These are phyloP conservation scores for Tryphoninae sp. DNA, from an alignment of 2,888 invertebrate species.

Conservation along the genomic window DNA sequence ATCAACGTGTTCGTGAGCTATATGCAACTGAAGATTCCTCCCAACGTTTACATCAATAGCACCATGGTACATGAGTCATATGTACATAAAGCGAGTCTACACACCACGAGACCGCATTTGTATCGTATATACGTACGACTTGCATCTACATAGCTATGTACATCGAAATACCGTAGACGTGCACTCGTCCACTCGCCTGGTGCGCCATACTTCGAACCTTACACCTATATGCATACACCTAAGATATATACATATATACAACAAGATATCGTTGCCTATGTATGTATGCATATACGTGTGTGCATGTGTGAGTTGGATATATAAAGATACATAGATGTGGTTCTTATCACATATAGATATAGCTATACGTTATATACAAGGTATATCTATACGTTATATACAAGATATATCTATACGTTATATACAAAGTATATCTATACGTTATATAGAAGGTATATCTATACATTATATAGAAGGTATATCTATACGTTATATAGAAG, in stretches of 20 bases:
- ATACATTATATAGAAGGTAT: neutral
- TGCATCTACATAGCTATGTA: neutral
- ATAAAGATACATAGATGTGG: too few species aligned
- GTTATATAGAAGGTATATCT: neutral
- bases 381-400: neutral
- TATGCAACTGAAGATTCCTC: conserved; percentile 25
- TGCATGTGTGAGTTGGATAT: too few species aligned
- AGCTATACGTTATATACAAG: neutral
- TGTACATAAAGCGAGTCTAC: conserved; percentile 12
- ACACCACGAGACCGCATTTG: conserved; percentile 11
- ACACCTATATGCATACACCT: neutral
- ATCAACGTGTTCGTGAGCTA: conserved; percentile 2
- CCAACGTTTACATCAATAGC: conserved; percentile 44
- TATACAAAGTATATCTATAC: neutral
- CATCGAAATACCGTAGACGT: conserved; percentile 28
- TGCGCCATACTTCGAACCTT: neutral
- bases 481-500: neutral
- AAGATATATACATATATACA: neutral
- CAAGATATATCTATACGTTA: neutral
- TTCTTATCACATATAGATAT: too few species aligned
- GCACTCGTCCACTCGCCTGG: conserved; percentile 45
- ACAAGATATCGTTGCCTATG: neutral
- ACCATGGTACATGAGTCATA: conserved; percentile 44
- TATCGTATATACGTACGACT: neutral
- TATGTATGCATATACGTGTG: too few species aligned